Evolutionary conservation across 2,888 invertebrate species (phyloP).

Genomic region (Meiosimyza platycephala): DNA sequence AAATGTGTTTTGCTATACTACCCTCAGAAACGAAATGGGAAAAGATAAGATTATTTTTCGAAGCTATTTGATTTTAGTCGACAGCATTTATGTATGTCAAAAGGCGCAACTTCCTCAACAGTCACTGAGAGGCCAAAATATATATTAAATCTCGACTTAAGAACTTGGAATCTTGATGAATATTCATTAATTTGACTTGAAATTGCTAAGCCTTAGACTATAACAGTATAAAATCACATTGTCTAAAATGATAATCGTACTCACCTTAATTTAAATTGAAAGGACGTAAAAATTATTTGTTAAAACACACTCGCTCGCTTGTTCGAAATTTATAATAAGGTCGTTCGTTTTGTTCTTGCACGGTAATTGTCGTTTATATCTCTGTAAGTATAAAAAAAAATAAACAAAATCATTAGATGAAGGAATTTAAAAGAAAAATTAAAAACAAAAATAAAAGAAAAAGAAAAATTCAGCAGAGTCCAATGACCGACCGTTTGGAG

Average conservation of each 20-base stretch:
- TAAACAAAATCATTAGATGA: constrained; percentile 19
- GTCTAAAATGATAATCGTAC: neutral
- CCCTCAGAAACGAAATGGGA: too few species aligned
- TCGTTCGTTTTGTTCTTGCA: constrained; percentile 46
- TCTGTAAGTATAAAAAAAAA: constrained; percentile 50
- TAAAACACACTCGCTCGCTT: constrained; percentile 21
- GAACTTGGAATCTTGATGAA: too few species aligned
- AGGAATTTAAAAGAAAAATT: constrained; percentile 10
- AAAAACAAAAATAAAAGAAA: neutral
- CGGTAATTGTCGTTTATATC: constrained; percentile 28
- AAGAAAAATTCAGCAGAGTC: neutral
- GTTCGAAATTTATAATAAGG: constrained; percentile 38
- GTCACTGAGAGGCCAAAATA: too few species aligned
- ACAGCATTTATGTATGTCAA: too few species aligned
- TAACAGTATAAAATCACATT: too few species aligned
- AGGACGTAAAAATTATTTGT: neutral
- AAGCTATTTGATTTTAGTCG: too few species aligned
- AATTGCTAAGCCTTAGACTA: too few species aligned
- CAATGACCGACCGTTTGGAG: neutral
- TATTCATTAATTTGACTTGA: too few species aligned
- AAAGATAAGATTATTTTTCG: too few species aligned
- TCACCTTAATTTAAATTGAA: constrained; percentile 41
- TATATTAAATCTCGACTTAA: too few species aligned
- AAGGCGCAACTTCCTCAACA: too few species aligned
- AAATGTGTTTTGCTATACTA: too few species aligned